A percentile compares a stretch with the other conserved stretches of the same genome.
phyloP scores from a whole-genome alignment of 2,888 invertebrate species.

The Apotomis capreana region DNA sequence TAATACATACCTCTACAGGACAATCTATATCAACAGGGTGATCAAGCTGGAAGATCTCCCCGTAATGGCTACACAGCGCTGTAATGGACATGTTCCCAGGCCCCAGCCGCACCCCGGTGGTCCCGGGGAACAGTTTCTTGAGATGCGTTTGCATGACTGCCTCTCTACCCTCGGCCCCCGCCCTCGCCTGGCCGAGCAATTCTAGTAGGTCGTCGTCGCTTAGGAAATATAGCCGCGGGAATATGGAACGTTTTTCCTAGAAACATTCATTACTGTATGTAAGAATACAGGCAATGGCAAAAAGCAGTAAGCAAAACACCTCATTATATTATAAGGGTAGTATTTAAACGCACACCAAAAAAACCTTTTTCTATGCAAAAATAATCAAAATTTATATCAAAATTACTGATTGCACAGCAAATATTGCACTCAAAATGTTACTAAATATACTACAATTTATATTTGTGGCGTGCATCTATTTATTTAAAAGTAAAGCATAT shows the following conservation, averaged over 20 bases:
- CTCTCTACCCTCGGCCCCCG: conserved; percentile 84
- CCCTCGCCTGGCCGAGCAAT: conserved; percentile 95
- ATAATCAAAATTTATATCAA: too few species aligned
- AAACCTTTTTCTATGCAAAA: too few species aligned
- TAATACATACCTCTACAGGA: conserved; percentile 87
- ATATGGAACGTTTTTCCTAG: conserved; percentile 95
- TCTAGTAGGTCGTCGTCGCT: conserved; percentile 99
- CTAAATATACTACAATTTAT: too few species aligned
- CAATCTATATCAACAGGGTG: conserved; percentile 88
- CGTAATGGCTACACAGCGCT: conserved; percentile 89
- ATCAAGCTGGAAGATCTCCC: conserved; percentile 87
- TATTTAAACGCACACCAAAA: too few species aligned
- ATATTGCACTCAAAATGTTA: too few species aligned
- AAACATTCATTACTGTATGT: conserved; percentile 47
- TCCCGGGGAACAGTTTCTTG: conserved; percentile 97
- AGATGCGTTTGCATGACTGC: conserved; percentile 96
- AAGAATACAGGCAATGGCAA: background rate
- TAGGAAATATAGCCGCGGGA: conserved; percentile 98
- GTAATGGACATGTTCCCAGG: conserved; percentile 80
- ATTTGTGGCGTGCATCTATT: too few species aligned
- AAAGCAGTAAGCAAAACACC: too few species aligned
- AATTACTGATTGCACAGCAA: too few species aligned
- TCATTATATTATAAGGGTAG: too few species aligned
- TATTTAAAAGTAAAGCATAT: too few species aligned
- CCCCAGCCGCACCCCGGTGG: conserved; percentile 89